Conservation (phyloP, 2,113 vertebrate genomes). For the Lophura nycthemera region DNA sequence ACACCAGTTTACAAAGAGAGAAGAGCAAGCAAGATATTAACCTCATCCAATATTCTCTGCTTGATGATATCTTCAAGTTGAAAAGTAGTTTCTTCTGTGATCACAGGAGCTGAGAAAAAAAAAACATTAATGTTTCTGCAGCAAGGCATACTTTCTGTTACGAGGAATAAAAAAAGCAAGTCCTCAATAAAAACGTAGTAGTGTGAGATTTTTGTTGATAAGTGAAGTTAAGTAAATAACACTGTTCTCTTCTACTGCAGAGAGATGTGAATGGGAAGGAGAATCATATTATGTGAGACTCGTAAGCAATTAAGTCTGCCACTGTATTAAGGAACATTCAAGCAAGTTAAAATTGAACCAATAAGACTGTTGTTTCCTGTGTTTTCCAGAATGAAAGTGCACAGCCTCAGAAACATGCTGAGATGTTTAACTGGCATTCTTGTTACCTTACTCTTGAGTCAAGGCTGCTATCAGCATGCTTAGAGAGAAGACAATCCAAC, state of each 20-base stretch:
- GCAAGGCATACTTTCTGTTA: neutral
- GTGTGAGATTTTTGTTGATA: neutral
- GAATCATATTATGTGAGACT: neutral
- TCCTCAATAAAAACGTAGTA: neutral
- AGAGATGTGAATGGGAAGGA: neutral
- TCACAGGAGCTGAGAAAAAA: constrained; percentile 85
- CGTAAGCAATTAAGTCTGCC: neutral
- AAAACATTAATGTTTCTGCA: neutral
- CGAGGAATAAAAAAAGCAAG: neutral
- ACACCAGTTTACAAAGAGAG: neutral
- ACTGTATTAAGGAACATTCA: neutral
- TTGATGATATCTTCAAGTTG: constrained; percentile 95
- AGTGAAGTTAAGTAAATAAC: neutral
- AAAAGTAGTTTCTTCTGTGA: constrained; percentile 95
- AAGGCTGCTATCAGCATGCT: neutral
- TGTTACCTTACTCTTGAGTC: neutral
- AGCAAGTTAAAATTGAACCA: neutral
- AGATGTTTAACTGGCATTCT: neutral
- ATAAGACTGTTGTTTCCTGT: neutral
- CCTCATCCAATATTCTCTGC: constrained; percentile 96
- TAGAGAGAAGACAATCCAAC: neutral
- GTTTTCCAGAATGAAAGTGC: neutral
- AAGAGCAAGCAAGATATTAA: constrained; percentile 46
- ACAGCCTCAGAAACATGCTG: neutral
- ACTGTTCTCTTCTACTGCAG: neutral